A percentile compares a stretch with the other conserved stretches of the same genome.
Evolutionary conservation across 2,113 vertebrate species (phyloP).

Genomic region (Symphodus melops): DNA sequence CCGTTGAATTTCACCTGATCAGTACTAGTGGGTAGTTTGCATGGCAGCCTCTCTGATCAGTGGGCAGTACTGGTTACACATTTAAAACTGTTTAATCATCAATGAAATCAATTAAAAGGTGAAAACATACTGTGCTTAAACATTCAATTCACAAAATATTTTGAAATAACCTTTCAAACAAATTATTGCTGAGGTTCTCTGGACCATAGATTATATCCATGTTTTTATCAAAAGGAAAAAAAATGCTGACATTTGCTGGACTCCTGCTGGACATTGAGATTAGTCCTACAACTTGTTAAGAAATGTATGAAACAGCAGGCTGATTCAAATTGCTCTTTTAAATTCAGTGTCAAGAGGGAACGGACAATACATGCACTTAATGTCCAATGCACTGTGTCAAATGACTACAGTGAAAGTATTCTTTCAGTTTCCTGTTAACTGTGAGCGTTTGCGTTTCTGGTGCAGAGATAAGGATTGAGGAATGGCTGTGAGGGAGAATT

Average conservation of each 20-base stretch:
- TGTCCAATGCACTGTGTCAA: slow-evolving; percentile 33
- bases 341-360: slow-evolving; percentile 42
- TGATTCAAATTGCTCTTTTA: slow-evolving; percentile 39
- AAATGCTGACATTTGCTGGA: slow-evolving; percentile 44
- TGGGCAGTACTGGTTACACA: no score
- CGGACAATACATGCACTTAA: slow-evolving; percentile 35
- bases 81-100: no score
- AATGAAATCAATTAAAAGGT: background rate
- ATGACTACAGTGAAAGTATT: slow-evolving; percentile 44
- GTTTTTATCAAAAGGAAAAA: slow-evolving; percentile 34
- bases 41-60: no score
- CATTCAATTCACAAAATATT: background rate
- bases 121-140: background rate
- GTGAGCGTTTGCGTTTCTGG: slow-evolving; percentile 32
- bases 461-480: slow-evolving; percentile 66
- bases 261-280: slow-evolving; percentile 22
- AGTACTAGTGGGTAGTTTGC: no score
- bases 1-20: no score
- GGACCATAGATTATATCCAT: slow-evolving; percentile 35
- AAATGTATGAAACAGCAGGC: slow-evolving; percentile 34
- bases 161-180: background rate
- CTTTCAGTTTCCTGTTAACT: slow-evolving; percentile 48
- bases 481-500: slow-evolving; percentile 49
- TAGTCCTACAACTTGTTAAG: slow-evolving; percentile 22
- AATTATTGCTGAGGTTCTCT: slow-evolving; percentile 11